These are phyloP conservation scores for Sigmodon hispidus DNA, from an alignment of 2,113 vertebrate genomes.

Conservation along the genomic window DNA sequence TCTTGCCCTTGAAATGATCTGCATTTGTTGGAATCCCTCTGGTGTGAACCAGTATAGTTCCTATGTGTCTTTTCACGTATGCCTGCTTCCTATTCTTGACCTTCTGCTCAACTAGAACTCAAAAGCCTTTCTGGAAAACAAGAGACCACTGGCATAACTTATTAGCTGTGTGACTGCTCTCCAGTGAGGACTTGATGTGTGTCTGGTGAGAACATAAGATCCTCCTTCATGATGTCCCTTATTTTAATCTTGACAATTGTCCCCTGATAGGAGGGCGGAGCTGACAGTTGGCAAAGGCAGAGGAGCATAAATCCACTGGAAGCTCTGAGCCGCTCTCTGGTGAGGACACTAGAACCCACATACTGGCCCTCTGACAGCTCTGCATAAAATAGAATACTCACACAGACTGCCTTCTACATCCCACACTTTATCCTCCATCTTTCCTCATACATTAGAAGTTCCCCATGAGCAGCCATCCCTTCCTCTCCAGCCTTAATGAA, in stretches of 20 bases:
- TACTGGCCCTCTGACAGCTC: not conserved
- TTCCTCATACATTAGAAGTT: accelerated
- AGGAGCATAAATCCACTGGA: accelerated
- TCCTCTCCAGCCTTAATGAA: not conserved
- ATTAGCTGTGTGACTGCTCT: not conserved
- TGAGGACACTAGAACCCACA: accelerated
- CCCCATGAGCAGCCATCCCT: too few species aligned
- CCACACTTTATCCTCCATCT: not conserved
- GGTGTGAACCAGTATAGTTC: accelerated
- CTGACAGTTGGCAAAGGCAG: not conserved
- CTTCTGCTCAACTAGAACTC: not conserved
- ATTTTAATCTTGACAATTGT: not conserved
- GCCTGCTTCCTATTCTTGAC: not conserved
- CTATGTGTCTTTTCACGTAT: accelerated
- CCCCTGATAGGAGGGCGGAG: not conserved
- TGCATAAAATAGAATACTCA: not conserved
- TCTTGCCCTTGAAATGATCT: not conserved
- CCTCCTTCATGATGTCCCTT: accelerated
- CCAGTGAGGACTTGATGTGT: accelerated
- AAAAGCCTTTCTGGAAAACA: not conserved
- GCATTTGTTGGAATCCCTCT: accelerated
- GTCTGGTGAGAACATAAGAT: accelerated
- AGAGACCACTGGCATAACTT: not conserved
- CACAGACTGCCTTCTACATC: not conserved
- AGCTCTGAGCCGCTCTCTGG: not conserved